phyloP scores from a whole-genome alignment of 2,888 invertebrate species.

The Caradrina kadenii region DNA sequence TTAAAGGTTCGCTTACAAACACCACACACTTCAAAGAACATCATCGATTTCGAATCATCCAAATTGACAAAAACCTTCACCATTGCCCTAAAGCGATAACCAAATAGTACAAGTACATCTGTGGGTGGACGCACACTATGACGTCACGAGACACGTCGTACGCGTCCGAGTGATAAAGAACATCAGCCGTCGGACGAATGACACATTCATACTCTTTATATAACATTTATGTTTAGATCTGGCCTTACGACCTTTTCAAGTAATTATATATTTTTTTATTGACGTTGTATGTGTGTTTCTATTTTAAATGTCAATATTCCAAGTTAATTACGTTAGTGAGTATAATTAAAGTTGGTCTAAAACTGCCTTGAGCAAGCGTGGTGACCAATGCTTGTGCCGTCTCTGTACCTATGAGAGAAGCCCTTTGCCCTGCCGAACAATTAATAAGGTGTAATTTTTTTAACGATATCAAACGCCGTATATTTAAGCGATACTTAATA shows the following conservation, averaged over 20 bases:
- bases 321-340: constrained; percentile 18
- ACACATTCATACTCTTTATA: constrained; percentile 29
- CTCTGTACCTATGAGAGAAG: too few species aligned
- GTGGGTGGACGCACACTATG: not conserved
- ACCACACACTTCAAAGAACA: not conserved
- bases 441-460: too few species aligned
- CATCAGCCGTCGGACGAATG: constrained; percentile 31
- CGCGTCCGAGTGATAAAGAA: constrained; percentile 13
- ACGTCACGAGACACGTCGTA: constrained; percentile 25
- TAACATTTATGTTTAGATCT: constrained; percentile 14
- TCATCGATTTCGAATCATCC: not conserved
- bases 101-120: constrained; percentile 24
- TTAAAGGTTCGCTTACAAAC: not conserved
- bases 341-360: not conserved
- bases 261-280: constrained; percentile 24
- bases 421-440: too few species aligned
- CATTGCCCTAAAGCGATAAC: constrained; percentile 28
- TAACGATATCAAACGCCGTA: not conserved
- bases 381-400: too few species aligned
- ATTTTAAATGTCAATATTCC: constrained; percentile 29
- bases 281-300: constrained; percentile 7
- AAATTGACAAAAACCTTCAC: constrained; percentile 27
- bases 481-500: not conserved
- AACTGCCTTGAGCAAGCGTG: not conserved
- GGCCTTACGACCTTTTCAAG: constrained; percentile 28